Evolutionary conservation across 2,113 vertebrate genomes (phyloP), one percentile per base, ranked within the genome.

Genomic region (Ptyas mucosa): DNA sequence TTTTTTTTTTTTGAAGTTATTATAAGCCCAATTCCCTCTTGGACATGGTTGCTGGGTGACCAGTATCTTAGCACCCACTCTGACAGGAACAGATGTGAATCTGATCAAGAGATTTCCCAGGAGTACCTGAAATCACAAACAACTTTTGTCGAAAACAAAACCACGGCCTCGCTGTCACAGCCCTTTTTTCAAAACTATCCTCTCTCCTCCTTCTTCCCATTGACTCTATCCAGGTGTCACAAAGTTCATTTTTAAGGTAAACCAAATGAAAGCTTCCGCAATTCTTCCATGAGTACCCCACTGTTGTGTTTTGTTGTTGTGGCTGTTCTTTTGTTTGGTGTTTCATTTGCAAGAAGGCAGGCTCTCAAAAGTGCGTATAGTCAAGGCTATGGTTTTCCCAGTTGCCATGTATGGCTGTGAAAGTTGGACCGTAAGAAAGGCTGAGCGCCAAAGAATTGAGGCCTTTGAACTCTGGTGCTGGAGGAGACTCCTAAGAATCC

Each of bases 71-170:
- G 99, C 99, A 99, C 99, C 99, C 99, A 99, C 98, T 99, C 98
- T 99, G 98, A 99, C 99, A 99, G 98, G 98, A 99, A 99, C 99
- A 98, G 99, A 99, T 99, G 99, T 99, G 98, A 99, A 99, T 99
- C 98, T 98, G 99, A 99, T 99, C 99, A 99, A 99, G 99, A 99
- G 98, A 99, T 99, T 99, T 99, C 99, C 99, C 99, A 98, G 97
- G 99, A 99, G 99, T 99, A 99, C 98, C 99, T 99, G 99, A 99
- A 99, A 99, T 99, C 99, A 99, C 99, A 99, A 99, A 98, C 98
- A 99, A 98, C 98, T 99, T 99, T 99, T 98, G 95, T 98, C 98
- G 98, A 99, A 99, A 99, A 99, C 98, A 99, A 99, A 81, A 39
- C 15, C 69, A 99, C 98, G 99, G 98, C 98, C 97, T 98, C 97